These are phyloP conservation scores for Heterodera carotae DNA, from an alignment of 1,140 invertebrate species.

Conservation along the genomic window DNA sequence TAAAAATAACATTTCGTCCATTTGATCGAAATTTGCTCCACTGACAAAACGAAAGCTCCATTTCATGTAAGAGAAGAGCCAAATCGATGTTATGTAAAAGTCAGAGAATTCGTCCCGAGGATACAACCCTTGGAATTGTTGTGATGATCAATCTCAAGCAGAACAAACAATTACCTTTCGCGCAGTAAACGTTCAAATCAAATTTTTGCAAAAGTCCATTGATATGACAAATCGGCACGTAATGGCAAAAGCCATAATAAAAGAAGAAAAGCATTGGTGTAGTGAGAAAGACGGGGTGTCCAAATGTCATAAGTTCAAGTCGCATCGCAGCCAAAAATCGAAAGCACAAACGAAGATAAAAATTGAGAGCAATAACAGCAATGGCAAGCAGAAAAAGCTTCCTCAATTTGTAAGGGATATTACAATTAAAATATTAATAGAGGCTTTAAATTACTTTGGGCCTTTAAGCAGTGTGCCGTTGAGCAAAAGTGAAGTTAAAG, in stretches of 20 bases:
- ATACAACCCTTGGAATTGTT: constrained; percentile 20
- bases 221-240: constrained; percentile 42
- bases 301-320: constrained; percentile 41
- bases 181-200: constrained; percentile 36
- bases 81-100: constrained; percentile 44
- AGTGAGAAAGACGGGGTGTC: constrained; percentile 47
- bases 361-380: constrained; percentile 35
- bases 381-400: constrained; percentile 49
- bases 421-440: constrained; percentile 18
- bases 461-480: constrained; percentile 29
- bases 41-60: constrained; percentile 47
- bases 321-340: constrained; percentile 56
- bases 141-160: not conserved
- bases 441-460: constrained; percentile 18
- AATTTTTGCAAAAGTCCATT: constrained; percentile 41
- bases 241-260: constrained; percentile 38
- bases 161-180: constrained; percentile 30
- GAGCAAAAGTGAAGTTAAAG: constrained; percentile 33
- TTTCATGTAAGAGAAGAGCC: constrained; percentile 49
- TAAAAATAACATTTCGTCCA: constrained; percentile 57
- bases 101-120: constrained; percentile 32
- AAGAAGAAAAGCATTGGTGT: constrained; percentile 46
- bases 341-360: constrained; percentile 41
- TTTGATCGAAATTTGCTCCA: constrained; percentile 30
- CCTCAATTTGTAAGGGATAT: constrained; percentile 30